phyloP scores from a whole-genome alignment of 2,888 invertebrate species.

The Cinara cedri region DNA sequence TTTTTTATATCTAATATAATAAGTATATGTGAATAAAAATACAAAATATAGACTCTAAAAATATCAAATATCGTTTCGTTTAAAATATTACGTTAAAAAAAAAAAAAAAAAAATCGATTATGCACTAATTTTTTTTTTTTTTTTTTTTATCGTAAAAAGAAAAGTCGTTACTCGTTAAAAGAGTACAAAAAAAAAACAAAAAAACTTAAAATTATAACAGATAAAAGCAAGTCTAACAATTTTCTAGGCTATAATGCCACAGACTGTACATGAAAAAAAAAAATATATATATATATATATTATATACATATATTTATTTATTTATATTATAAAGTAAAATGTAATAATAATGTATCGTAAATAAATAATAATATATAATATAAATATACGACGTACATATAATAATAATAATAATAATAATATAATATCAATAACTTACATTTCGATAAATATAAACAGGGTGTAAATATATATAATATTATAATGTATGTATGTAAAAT shows the following conservation, averaged over 20 bases:
- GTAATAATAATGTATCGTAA: too few species aligned
- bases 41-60: conserved; percentile 57
- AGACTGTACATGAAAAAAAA: conserved; percentile 55
- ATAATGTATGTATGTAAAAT: too few species aligned
- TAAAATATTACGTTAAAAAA: conserved; percentile 46
- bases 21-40: conserved; percentile 55
- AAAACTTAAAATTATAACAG: conserved; percentile 53
- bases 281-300: conserved; percentile 24
- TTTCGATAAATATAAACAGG: conserved; percentile 50
- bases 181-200: conserved; percentile 37
- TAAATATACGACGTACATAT: too few species aligned
- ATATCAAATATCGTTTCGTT: conserved; percentile 55
- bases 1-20: too few species aligned
- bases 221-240: conserved; percentile 57
- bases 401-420: too few species aligned
- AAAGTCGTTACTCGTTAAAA: conserved; percentile 36
- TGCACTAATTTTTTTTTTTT: conserved; percentile 19
- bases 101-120: conserved; percentile 41
- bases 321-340: too few species aligned
- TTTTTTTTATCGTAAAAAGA: conserved; percentile 48
- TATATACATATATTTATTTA: too few species aligned
- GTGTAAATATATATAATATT: conserved; percentile 22
- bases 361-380: conserved; percentile 14
- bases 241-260: conserved; percentile 57
- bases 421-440: conserved; percentile 42